These are phyloP conservation scores for Ammodytes dubius DNA, from an alignment of 2,113 vertebrate species.

Conservation along the genomic window DNA sequence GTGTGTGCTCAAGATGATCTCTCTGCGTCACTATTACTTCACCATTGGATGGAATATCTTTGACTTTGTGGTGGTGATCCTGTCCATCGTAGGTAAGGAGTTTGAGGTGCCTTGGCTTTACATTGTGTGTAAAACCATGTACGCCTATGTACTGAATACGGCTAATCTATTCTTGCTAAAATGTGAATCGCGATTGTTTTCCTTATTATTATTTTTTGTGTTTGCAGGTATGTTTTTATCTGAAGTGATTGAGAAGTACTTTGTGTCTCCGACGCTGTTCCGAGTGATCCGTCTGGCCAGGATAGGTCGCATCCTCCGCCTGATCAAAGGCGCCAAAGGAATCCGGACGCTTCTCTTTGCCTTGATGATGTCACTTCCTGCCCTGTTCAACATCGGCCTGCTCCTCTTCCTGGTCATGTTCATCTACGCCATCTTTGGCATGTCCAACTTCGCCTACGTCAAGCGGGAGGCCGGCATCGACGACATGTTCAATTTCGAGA, in stretches of 20 bases:
- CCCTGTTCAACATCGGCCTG: slow-evolving; percentile 96
- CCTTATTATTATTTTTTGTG: neutral
- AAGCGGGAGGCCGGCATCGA: slow-evolving; percentile 92
- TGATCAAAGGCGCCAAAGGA: slow-evolving; percentile 97
- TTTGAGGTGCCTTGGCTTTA: neutral
- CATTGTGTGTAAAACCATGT: neutral
- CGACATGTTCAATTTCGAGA: slow-evolving; percentile 98
- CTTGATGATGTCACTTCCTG: slow-evolving; percentile 98
- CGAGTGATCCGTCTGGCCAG: slow-evolving; percentile 94
- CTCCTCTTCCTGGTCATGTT: slow-evolving; percentile 98
- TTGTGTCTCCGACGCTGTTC: slow-evolving; percentile 95
- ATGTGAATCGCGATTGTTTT: neutral
- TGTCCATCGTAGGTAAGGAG: slow-evolving; percentile 96
- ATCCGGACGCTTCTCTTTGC: slow-evolving; percentile 97
- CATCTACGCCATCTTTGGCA: slow-evolving; percentile 97
- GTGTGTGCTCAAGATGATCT: slow-evolving; percentile 94
- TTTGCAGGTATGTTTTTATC: slow-evolving; percentile 94
- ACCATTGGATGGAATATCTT: slow-evolving; percentile 98
- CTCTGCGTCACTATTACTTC: slow-evolving; percentile 96
- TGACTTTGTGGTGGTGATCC: slow-evolving; percentile 98
- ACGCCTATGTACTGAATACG: too few relatives aligned
- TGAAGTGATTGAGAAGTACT: slow-evolving; percentile 94
- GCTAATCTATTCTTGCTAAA: too few relatives aligned
- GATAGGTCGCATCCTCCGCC: slow-evolving; percentile 95
- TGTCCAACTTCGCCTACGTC: slow-evolving; percentile 98